Conservation (phyloP, 2,797 vertebrate genomes). For the Dryobates pubescens region DNA sequence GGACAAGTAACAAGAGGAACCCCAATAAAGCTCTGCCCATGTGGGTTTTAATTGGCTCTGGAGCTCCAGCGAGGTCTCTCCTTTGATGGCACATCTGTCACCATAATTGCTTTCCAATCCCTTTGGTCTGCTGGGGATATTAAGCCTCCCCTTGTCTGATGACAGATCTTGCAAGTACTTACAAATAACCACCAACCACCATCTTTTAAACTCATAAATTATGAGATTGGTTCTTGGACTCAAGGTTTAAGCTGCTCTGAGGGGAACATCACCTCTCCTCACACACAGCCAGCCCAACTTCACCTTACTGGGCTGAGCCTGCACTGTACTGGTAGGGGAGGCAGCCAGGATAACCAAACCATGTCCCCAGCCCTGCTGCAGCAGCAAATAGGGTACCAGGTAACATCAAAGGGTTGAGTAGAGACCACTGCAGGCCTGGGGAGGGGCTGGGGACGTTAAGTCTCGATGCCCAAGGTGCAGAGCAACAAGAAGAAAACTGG, state of each 20-base stretch:
- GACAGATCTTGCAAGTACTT: neutral
- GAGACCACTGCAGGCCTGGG: neutral
- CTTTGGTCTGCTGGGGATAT: neutral
- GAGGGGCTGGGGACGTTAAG: neutral
- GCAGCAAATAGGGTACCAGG: neutral
- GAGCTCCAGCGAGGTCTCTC: neutral
- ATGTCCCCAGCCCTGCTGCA: neutral
- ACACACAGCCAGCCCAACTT: neutral
- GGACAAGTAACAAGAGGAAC: neutral
- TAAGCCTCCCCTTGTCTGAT: neutral
- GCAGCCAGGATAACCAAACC: neutral
- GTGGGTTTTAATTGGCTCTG: neutral
- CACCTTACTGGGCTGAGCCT: neutral
- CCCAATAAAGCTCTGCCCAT: neutral
- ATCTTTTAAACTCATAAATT: neutral
- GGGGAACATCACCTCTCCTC: neutral
- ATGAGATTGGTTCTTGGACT: neutral
- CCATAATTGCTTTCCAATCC: neutral
- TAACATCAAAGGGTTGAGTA: rapidly evolving
- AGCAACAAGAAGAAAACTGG: neutral
- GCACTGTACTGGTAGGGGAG: no score
- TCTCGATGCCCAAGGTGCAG: neutral
- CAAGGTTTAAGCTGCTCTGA: neutral
- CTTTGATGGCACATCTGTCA: neutral
- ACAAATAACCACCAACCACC: slow-evolving; percentile 1